These are phyloP conservation scores for Arenicola marina DNA, from an alignment of 2,888 invertebrate species.

Conservation along the genomic window DNA sequence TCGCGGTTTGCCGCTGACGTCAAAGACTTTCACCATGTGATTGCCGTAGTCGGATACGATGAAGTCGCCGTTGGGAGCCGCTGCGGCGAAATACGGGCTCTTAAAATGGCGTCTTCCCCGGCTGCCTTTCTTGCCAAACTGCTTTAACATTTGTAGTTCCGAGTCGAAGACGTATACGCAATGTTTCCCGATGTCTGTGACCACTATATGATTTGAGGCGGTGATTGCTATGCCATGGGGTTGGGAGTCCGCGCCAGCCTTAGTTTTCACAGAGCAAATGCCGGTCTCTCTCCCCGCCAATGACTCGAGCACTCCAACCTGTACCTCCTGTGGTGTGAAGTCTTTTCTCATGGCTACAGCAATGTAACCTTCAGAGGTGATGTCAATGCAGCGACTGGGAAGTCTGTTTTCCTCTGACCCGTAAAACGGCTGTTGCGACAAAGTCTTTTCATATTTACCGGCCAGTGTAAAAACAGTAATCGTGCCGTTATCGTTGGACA, in stretches of 20 bases:
- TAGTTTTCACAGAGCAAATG: conserved; percentile 35
- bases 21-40: conserved; percentile 64
- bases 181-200: conserved; percentile 65
- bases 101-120: conserved; percentile 62
- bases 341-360: conserved; percentile 63
- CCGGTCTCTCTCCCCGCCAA: conserved; percentile 15
- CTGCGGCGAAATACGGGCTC: conserved; percentile 65
- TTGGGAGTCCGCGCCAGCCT: conserved; percentile 28
- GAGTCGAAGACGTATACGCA: conserved; percentile 63
- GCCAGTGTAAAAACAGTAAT: conserved; percentile 30
- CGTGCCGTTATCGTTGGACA: conserved; percentile 25
- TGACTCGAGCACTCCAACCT: conserved; percentile 13
- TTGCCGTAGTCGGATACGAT: conserved; percentile 63
- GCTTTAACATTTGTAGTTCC: conserved; percentile 62
- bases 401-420: conserved; percentile 7
- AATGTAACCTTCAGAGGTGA: conserved; percentile 62
- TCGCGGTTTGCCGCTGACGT: conserved; percentile 62
- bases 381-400: conserved; percentile 61
- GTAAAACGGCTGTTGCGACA: conserved; percentile 29
- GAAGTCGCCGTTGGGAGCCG: conserved; percentile 62
- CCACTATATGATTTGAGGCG: conserved; percentile 62
- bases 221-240: conserved; percentile 56
- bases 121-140: conserved; percentile 62
- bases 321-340: conserved; percentile 55
- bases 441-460: conserved; percentile 61